Evolutionary conservation across 2,113 vertebrate species (phyloP).

Genomic region (Salvelinus sp.): DNA sequence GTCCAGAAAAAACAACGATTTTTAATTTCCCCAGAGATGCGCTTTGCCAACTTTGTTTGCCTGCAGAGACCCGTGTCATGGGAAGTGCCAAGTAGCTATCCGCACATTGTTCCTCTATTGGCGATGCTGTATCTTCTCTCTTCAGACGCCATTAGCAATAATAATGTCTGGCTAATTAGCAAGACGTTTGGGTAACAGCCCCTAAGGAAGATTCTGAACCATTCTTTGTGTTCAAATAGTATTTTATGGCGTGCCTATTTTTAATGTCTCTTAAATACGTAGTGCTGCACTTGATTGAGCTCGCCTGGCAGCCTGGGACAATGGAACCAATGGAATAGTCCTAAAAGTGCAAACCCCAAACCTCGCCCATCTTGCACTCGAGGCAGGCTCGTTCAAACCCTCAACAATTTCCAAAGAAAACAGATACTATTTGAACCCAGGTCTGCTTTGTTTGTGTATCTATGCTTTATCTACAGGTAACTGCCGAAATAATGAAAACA

Average conservation of each 20-base stretch:
- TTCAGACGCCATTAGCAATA: slow-evolving; percentile 30
- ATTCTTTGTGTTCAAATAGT: slow-evolving; percentile 20
- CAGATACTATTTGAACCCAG: no score
- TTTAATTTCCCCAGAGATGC: slow-evolving; percentile 69
- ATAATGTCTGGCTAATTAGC: slow-evolving; percentile 60
- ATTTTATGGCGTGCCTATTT: no score
- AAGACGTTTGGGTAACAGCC: slow-evolving; percentile 63
- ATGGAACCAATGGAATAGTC: no score
- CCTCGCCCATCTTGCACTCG: no score
- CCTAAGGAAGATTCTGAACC: slow-evolving; percentile 34
- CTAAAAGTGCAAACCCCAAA: no score
- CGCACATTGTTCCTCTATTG: slow-evolving; percentile 45
- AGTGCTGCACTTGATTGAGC: no score
- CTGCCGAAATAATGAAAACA: no score
- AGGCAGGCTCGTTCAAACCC: no score
- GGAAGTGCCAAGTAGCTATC: slow-evolving; percentile 53
- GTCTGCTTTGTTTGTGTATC: no score
- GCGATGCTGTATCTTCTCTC: slow-evolving; percentile 26
- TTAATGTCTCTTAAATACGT: no score
- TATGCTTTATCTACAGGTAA: slow-evolving; percentile 14
- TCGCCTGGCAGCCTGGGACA: no score
- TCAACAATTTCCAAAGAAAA: no score
- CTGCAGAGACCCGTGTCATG: slow-evolving; percentile 49
- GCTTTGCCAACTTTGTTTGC: slow-evolving; percentile 51
- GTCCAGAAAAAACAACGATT: slow-evolving; percentile 51